Evolutionary conservation across 2,888 invertebrate genomes (phyloP), one percentile per base, ranked within the genome.

Genomic region (Erpobdella octoculata): DNA sequence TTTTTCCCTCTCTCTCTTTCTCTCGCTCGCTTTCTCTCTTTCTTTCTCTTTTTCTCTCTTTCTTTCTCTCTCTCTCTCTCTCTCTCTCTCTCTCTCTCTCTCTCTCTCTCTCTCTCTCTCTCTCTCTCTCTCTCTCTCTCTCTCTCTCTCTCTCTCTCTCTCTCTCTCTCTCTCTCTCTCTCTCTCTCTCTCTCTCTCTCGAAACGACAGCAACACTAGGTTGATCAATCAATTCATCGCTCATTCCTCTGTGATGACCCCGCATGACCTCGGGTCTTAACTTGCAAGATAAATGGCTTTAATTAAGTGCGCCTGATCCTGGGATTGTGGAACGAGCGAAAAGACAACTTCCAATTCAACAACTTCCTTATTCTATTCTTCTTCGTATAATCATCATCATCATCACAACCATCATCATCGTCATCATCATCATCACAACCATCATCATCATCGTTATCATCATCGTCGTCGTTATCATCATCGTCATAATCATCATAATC

Each of bases 231-330:
- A 41, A 41, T 41, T n/a, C 12, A 41, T 41, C 46, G 46, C 12
- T 41, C 46, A 41, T 41, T 41, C 46, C n/a, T n/a, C n/a, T n/a
- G n/a, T n/a, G n/a, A n/a, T n/a, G n/a, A n/a, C n/a, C n/a, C 12
- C 62, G n/a, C 31, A n/a, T 62, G 62, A 62, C 62, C 62, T 41
- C 62, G 8, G 31, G 62, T n/a, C 62, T 35, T 35, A 35, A 62
- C 33, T 31, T 33, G 62, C 62, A 71, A 71, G 71, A 71, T 71
- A 71, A 66, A 71, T 71, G 71, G 37, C 67, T 71, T 64, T 71
- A 71, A 71, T 71, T 71, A 71, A 64, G 33, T 46, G 31, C 25
- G 33, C 25, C 46, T 64, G 71, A 71, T 36, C 64, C 71, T 62
- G 2, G 62, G 33, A 62, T 62, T 62, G 36, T 62, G 18, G 33